phyloP scores from a whole-genome alignment of 2,797 vertebrate species.

The Squalus acanthias region DNA sequence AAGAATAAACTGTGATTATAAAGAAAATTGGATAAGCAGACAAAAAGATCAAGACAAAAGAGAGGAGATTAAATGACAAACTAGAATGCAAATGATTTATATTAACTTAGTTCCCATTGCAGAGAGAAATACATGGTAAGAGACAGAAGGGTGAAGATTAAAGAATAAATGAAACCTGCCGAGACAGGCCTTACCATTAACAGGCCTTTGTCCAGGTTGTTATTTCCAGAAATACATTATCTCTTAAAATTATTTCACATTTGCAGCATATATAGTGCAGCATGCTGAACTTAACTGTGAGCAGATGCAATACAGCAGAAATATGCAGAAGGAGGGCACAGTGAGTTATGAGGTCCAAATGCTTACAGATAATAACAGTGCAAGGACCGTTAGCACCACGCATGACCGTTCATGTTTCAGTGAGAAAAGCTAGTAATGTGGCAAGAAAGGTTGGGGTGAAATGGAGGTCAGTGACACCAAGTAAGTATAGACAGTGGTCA shows the following conservation, averaged over 20 bases:
- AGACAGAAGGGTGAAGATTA: neutral
- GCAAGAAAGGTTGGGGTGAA: neutral
- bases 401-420: neutral
- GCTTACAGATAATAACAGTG: neutral
- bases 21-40: neutral
- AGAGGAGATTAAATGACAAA: neutral
- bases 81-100: neutral
- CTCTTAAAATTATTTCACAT: conserved; percentile 4
- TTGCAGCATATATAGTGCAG: neutral
- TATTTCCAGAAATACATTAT: neutral
- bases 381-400: neutral
- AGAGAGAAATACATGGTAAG: neutral
- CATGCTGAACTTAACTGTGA: neutral
- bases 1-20: neutral
- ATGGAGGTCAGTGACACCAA: neutral
- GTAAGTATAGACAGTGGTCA: neutral
- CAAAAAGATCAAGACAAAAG: neutral
- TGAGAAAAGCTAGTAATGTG: neutral
- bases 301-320: neutral
- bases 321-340: conserved; percentile 15
- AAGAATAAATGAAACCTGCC: neutral
- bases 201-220: neutral
- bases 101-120: neutral
- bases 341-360: neutral
- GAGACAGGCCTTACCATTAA: neutral